Percentiles rank a stretch among this genome's conserved stretches.
These are phyloP conservation scores for Tragelaphus eurycerus DNA, from an alignment of 2,797 vertebrate species.

Conservation along the genomic window DNA sequence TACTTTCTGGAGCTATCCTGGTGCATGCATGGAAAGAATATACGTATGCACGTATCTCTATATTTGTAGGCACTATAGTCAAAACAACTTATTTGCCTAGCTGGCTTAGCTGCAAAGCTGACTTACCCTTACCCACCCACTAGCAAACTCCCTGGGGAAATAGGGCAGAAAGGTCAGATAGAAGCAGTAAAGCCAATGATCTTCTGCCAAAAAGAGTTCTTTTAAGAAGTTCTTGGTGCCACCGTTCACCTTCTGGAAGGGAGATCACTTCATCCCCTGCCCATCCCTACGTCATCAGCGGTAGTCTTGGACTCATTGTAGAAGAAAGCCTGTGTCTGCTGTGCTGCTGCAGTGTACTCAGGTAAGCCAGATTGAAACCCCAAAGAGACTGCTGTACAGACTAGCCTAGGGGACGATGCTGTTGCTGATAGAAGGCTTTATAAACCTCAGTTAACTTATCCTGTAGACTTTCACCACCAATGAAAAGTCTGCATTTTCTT, in stretches of 20 bases:
- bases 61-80: constrained; percentile 59
- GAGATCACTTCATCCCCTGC: background rate
- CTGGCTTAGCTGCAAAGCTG: constrained; percentile 36
- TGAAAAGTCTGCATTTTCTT: background rate
- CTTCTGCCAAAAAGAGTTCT: background rate
- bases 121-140: constrained; percentile 54
- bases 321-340: background rate
- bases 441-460: background rate
- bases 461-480: background rate
- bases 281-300: background rate
- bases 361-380: constrained; percentile 55
- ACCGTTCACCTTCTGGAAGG: background rate
- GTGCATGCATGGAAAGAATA: background rate
- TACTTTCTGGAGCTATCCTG: background rate
- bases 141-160: constrained; percentile 56
- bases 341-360: background rate
- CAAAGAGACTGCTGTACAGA: background rate
- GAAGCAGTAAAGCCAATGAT: background rate
- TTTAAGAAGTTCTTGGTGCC: background rate
- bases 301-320: background rate
- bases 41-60: background rate
- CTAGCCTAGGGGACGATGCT: background rate
- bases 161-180: background rate
- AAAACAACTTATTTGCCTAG: constrained; percentile 74
- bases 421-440: background rate